Evolutionary conservation across 2,113 vertebrate genomes (phyloP).

Genomic region (Melozone crissalis): DNA sequence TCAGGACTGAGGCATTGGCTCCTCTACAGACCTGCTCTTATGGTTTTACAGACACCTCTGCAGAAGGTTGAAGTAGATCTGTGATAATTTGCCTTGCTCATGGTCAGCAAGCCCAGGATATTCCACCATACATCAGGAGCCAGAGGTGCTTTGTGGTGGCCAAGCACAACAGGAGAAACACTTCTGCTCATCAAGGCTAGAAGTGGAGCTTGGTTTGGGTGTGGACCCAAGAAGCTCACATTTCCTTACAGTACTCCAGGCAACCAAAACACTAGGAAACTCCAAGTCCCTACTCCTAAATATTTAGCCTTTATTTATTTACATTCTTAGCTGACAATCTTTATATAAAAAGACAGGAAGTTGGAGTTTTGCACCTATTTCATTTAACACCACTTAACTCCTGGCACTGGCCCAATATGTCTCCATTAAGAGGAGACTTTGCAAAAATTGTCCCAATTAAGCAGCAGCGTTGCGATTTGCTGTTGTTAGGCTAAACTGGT

Average conservation of each 20-base stretch:
- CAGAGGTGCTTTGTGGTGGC: neutral
- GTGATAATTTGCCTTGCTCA: neutral
- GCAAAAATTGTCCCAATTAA: conserved; percentile 71
- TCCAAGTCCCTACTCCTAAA: neutral
- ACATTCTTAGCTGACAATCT: conserved; percentile 23
- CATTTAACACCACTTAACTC: conserved; percentile 69
- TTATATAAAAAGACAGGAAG: conserved; percentile 39
- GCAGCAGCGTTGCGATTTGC: conserved; percentile 51
- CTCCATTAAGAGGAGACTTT: conserved; percentile 61
- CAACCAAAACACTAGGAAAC: neutral
- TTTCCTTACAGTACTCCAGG: neutral
- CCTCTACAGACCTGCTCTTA: neutral
- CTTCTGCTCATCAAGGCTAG: neutral
- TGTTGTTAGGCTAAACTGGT: conserved; percentile 67
- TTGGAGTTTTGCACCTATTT: conserved; percentile 62
- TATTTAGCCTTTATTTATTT: conserved; percentile 32
- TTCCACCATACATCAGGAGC: neutral
- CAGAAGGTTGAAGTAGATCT: neutral
- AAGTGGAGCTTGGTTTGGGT: neutral
- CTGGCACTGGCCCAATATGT: conserved; percentile 61
- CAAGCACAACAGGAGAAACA: neutral
- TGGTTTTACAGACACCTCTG: neutral
- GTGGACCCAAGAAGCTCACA: neutral
- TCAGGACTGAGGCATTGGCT: neutral
- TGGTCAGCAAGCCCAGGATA: neutral